Conservation (phyloP, 2,888 invertebrate species). For the Philereme transversata region DNA sequence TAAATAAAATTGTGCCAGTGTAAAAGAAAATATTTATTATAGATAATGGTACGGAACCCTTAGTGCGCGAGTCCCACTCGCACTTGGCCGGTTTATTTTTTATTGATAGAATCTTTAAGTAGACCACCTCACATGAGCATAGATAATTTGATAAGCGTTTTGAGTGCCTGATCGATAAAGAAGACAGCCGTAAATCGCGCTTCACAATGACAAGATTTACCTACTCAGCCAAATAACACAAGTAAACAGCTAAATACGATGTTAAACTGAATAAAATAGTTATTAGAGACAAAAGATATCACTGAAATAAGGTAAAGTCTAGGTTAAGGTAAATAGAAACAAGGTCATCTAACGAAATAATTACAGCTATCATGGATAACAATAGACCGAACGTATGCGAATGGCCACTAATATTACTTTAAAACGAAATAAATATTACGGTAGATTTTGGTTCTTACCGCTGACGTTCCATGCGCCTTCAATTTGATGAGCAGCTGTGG, state of each 20-base stretch:
- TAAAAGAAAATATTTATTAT: too few relatives aligned
- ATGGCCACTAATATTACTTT: too few relatives aligned
- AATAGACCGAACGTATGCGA: too few relatives aligned
- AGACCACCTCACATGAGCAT: conserved; percentile 28
- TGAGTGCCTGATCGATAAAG: conserved; percentile 33
- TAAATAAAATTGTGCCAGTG: too few relatives aligned
- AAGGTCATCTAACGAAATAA: too few relatives aligned
- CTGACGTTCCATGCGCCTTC: conserved; percentile 86
- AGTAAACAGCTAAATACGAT: conserved; percentile 10
- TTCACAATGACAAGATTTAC: conserved; percentile 23
- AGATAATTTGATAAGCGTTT: conserved; percentile 13
- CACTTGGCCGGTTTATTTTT: too few relatives aligned
- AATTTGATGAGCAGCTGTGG: conserved; percentile 85
- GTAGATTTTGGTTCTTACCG: conserved; percentile 65
- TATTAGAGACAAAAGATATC: too few relatives aligned
- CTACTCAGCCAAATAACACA: conserved; percentile 10
- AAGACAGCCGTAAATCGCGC: conserved; percentile 22
- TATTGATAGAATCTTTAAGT: conserved; percentile 9
- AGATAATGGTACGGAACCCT: too few relatives aligned
- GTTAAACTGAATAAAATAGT: neutral
- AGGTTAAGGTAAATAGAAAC: too few relatives aligned
- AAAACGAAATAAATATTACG: neutral
- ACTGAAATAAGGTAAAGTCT: too few relatives aligned
- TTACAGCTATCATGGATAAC: too few relatives aligned
- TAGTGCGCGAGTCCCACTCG: too few relatives aligned